A percentile compares a stretch with the other conserved stretches of the same genome.
phyloP scores from a whole-genome alignment of 2,113 vertebrate genomes.

The Salvator merianae region DNA sequence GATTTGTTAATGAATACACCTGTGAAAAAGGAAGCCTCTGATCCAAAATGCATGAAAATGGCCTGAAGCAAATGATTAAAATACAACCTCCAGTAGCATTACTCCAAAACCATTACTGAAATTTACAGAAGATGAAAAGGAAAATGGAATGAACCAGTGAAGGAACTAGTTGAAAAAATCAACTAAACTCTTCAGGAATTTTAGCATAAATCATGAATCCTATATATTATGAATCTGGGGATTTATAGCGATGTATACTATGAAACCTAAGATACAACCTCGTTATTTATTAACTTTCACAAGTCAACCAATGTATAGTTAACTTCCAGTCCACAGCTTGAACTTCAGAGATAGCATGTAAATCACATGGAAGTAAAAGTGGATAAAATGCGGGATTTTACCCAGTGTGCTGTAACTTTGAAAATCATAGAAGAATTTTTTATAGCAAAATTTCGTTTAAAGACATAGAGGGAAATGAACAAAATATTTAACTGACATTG shows the following conservation, averaged over 20 bases:
- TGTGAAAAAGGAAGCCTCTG: constrained; percentile 41
- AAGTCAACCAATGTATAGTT: background rate
- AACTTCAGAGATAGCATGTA: background rate
- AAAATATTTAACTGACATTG: background rate
- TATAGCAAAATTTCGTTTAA: background rate
- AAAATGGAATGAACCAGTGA: background rate
- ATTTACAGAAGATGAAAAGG: background rate
- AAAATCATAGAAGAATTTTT: background rate
- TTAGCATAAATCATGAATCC: background rate
- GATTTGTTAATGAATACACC: constrained; percentile 62
- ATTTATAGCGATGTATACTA: background rate
- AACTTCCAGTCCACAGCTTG: background rate
- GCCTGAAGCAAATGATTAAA: constrained; percentile 37
- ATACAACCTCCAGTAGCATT: constrained; percentile 14
- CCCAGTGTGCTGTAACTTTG: background rate
- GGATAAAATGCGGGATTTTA: background rate
- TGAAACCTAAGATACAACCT: background rate
- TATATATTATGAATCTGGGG: background rate
- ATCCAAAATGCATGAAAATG: constrained; percentile 34
- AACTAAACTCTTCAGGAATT: background rate
- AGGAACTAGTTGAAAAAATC: background rate
- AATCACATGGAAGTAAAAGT: background rate
- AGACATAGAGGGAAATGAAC: background rate
- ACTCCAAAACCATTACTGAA: constrained; percentile 23
- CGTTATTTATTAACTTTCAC: background rate